Conservation (phyloP, 2,113 vertebrate genomes). For the Morone saxatilis region DNA sequence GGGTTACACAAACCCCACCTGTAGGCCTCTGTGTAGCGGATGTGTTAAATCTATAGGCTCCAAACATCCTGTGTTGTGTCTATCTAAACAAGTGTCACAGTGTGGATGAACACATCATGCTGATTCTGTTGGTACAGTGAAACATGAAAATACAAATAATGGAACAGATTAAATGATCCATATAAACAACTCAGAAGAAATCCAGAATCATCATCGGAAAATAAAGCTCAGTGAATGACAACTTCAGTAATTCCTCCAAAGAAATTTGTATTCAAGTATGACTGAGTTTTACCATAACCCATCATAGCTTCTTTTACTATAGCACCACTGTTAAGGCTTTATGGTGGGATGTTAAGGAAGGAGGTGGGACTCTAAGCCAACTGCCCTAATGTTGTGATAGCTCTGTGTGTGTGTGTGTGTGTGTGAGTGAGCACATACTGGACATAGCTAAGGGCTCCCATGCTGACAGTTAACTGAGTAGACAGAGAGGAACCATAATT, state of each 20-base stretch:
- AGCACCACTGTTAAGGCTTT: conserved; percentile 44
- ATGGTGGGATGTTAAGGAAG: conserved; percentile 54
- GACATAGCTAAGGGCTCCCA: conserved; percentile 75
- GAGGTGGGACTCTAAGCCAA: conserved; percentile 76
- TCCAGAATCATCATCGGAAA: background rate
- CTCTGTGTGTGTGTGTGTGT: conserved; percentile 26
- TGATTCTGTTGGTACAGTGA: background rate
- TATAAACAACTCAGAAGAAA: background rate
- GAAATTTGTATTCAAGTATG: background rate
- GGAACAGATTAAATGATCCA: background rate
- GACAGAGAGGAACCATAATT: conserved; percentile 79
- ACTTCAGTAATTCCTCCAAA: background rate
- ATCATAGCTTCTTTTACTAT: conserved; percentile 28
- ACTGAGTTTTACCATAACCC: background rate
- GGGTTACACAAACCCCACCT: background rate
- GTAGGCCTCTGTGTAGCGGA: background rate
- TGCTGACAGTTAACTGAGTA: conserved; percentile 80
- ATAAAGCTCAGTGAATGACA: background rate
- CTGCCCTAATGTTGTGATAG: conserved; percentile 68
- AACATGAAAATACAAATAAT: background rate
- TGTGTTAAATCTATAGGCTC: conserved; percentile 18
- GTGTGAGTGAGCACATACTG: conserved; percentile 31
- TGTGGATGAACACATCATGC: background rate
- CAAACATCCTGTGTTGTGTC: conserved; percentile 1
- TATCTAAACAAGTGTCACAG: background rate